phyloP scores from a whole-genome alignment of 53 echinoderm and acorn worm genomes.

The Patiria pectinifera region DNA sequence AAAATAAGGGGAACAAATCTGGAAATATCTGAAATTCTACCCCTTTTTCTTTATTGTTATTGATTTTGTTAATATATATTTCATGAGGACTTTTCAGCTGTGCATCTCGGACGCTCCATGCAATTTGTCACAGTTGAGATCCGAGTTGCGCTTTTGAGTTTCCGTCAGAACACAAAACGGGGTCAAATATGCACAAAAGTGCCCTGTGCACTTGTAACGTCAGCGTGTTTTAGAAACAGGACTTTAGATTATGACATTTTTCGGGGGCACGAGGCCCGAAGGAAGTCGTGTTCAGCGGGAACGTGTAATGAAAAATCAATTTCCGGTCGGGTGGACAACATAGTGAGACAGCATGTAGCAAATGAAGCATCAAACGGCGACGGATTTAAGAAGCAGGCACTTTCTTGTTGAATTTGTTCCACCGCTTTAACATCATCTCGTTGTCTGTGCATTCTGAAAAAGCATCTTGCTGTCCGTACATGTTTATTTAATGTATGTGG shows the following conservation, averaged over 20 bases:
- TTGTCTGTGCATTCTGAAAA: no score
- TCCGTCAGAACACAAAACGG: background rate
- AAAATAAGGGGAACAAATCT: background rate
- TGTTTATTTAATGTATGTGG: no score
- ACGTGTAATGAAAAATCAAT: constrained; percentile 15
- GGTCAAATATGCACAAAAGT: background rate
- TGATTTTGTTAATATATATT: background rate
- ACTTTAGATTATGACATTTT: background rate
- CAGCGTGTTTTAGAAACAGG: background rate
- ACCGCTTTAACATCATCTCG: background rate
- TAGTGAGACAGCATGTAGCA: background rate
- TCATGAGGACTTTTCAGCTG: background rate
- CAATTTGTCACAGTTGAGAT: constrained; percentile 3
- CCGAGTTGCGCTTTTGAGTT: background rate
- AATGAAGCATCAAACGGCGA: constrained; percentile 11
- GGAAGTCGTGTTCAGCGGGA: background rate
- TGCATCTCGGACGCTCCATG: background rate
- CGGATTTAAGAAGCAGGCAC: background rate
- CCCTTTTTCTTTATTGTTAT: background rate
- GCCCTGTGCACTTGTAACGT: background rate
- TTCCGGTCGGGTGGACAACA: background rate
- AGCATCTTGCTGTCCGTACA: no score
- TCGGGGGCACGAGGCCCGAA: background rate
- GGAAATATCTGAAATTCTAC: background rate
- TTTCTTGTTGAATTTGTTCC: background rate